Evolutionary conservation across 1,140 invertebrate genomes (phyloP).

Genomic region (Drosophila ficusphila): DNA sequence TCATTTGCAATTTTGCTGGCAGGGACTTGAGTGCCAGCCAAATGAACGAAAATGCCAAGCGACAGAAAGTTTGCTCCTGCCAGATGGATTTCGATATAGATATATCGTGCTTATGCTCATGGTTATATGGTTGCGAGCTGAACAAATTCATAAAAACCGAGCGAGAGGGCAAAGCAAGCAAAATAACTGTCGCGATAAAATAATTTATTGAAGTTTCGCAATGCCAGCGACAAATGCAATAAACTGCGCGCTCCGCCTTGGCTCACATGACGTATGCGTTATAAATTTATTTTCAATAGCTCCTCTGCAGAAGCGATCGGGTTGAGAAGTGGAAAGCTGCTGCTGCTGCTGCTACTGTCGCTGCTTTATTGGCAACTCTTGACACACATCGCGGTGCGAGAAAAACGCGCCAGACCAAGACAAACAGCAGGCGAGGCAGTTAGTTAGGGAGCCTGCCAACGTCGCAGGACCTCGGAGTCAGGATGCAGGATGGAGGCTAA

Average conservation of each 20-base stretch:
- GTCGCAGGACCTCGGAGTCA: slow-evolving; percentile 9
- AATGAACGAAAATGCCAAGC: slow-evolving; percentile 53
- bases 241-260: slow-evolving; percentile 58
- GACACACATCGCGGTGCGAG: slow-evolving; percentile 70
- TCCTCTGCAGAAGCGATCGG: slow-evolving; percentile 27
- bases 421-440: slow-evolving; percentile 41
- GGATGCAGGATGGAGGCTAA: neutral
- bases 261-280: slow-evolving; percentile 75
- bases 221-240: slow-evolving; percentile 80
- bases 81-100: slow-evolving; percentile 24
- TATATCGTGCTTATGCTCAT: slow-evolving; percentile 23
- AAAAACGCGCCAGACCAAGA: slow-evolving; percentile 51
- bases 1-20: slow-evolving; percentile 76
- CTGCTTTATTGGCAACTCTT: slow-evolving; percentile 72
- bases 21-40: slow-evolving; percentile 25
- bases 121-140: slow-evolving; percentile 24
- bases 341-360: neutral
- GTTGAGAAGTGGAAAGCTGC: slow-evolving; percentile 16
- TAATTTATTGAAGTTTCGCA: slow-evolving; percentile 83
- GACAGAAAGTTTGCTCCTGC: slow-evolving; percentile 49
- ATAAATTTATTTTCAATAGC: slow-evolving; percentile 80
- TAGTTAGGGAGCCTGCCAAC: slow-evolving; percentile 49
- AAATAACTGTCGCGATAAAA: slow-evolving; percentile 84
- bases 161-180: slow-evolving; percentile 39
- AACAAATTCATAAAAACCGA: slow-evolving; percentile 64